Base-by-base conservation (phyloP, 1,140 invertebrate genomes). In the Tetramorium alpestre region DNA sequence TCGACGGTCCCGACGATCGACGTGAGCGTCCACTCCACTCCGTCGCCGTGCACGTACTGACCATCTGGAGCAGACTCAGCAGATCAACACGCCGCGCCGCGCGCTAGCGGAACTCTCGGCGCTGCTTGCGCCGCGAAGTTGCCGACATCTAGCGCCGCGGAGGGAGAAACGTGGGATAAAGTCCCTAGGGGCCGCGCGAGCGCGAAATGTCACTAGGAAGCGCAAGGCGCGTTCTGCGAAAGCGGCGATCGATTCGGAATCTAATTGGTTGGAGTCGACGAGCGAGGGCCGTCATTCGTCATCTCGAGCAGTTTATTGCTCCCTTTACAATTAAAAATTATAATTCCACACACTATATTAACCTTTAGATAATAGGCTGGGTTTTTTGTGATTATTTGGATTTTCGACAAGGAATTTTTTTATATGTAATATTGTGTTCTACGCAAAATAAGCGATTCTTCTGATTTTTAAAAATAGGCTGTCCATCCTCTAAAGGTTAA, bases 41-140 rank as follows among this genome's bases (percentile, higher is more conserved):
- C 60, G 67, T 77, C 62, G 75, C 25, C 67, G 73, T 86, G 76
- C 78, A 85, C 73, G 77, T 86, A 91, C 88, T 91, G 87, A 4
- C 33, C 33, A 33, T 33, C 33, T 33, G 33, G 33, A 33, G 33
- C 33, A 0, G 38, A 69, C 28, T n/a, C n/a, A n/a, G n/a, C n/a
- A n/a, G n/a, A n/a, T n/a, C 47, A 16, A 44, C 47, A 13, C 11
- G 64, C 58, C 49, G 56, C 58, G 11, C 10, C 13, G 41, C 28
- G 1, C 41, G 41, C 33, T 33, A 7, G 41, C 47, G 47, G 47
- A 47, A 47, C 11, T 47, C 47, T 7, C 41, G 33, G 6, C 11
- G 56, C 41, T 13, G 10, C 3, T 6, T 67, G 25, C 64, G 25
- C 64, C 51, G 16, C 33, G 18, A 13, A 25, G 3, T 25, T 47